phyloP scores from a whole-genome alignment of 2,888 invertebrate genomes.

The Phlogophora meticulosa region DNA sequence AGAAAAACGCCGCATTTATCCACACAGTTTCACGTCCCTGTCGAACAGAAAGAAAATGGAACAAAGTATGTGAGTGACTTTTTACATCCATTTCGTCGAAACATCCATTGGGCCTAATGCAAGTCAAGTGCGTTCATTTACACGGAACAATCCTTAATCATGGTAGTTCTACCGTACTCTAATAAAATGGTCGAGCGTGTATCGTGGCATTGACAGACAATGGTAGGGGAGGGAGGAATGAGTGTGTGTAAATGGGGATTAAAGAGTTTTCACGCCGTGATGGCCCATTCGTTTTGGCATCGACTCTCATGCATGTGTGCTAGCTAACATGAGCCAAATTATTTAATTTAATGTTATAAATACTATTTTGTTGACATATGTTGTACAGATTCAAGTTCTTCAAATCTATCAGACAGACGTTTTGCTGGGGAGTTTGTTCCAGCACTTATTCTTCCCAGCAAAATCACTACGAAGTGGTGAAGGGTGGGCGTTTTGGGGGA shows the following conservation, averaged over 20 bases:
- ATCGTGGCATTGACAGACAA: constrained; percentile 55
- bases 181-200: constrained; percentile 74
- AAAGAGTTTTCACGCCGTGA: neutral
- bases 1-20: constrained; percentile 24
- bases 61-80: constrained; percentile 36
- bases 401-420: too few relatives aligned
- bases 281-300: too few relatives aligned
- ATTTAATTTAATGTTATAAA: too few relatives aligned
- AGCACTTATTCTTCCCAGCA: too few relatives aligned
- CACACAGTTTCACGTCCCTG: constrained; percentile 9
- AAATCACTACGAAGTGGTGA: too few relatives aligned
- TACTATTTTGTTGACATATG: too few relatives aligned
- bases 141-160: constrained; percentile 70
- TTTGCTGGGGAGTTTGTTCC: too few relatives aligned
- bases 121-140: constrained; percentile 73
- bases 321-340: too few relatives aligned
- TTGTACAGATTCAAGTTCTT: too few relatives aligned
- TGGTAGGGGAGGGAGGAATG: constrained; percentile 10
- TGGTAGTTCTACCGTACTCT: constrained; percentile 63
- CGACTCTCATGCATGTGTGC: too few relatives aligned
- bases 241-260: neutral
- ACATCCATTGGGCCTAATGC: constrained; percentile 65
- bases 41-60: constrained; percentile 31
- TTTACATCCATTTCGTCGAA: constrained; percentile 52
- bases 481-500: too few relatives aligned